Conservation (phyloP, 2,888 invertebrate species). For the Limenitis camilla region DNA sequence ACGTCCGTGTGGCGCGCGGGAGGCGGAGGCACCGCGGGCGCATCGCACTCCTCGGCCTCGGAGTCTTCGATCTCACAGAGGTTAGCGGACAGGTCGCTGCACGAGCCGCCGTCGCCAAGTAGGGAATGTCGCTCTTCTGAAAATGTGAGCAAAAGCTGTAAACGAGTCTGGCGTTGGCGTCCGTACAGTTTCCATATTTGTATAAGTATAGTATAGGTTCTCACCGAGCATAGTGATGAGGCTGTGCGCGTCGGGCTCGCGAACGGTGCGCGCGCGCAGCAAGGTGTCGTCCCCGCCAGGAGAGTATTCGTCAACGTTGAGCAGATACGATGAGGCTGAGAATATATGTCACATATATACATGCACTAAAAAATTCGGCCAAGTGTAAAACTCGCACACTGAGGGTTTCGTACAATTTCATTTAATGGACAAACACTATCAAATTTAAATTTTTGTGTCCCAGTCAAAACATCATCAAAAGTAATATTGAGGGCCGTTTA, state of each 20-base stretch:
- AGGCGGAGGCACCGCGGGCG: conserved; percentile 21
- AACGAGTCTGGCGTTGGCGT: neutral
- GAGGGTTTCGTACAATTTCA: too few species aligned
- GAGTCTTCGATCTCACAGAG: conserved; percentile 95
- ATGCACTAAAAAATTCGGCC: neutral
- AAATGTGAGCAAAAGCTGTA: neutral
- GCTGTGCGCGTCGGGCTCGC: conserved; percentile 78
- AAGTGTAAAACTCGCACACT: too few species aligned
- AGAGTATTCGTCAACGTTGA: conserved; percentile 89
- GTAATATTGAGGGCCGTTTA: too few species aligned
- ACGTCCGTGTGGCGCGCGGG: conserved; percentile 49
- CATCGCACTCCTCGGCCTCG: conserved; percentile 76
- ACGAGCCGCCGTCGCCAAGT: conserved; percentile 78
- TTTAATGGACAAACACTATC: too few species aligned
- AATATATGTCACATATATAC: neutral
- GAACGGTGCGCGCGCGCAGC: conserved; percentile 48
- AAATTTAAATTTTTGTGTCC: too few species aligned
- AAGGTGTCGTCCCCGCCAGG: conserved; percentile 64
- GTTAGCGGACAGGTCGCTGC: conserved; percentile 90
- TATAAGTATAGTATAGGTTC: conserved; percentile 12
- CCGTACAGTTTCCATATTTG: neutral
- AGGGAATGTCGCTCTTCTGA: conserved; percentile 84
- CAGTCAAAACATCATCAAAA: too few species aligned
- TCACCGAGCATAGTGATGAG: conserved; percentile 80
- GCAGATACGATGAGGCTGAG: conserved; percentile 80